Percentiles rank a stretch among this genome's conserved stretches.
phyloP scores from a whole-genome alignment of 2,113 vertebrate species.

The Aspiorhynchus laticeps region DNA sequence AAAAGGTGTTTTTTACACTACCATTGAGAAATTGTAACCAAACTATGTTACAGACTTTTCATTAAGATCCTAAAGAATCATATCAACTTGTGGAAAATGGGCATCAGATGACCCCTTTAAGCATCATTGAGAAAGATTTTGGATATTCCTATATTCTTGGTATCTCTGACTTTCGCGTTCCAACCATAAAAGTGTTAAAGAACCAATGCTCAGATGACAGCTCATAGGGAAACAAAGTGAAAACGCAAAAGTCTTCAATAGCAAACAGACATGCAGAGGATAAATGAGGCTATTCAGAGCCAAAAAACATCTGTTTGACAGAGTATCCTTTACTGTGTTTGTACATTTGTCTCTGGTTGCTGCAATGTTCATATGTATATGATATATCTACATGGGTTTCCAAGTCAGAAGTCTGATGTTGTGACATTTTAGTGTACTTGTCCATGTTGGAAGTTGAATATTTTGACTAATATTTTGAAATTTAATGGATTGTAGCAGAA shows the following conservation, averaged over 20 bases:
- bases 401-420: not conserved
- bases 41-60: too few species aligned
- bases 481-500: not conserved
- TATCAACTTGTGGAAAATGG: too few species aligned
- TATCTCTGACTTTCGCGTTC: not conserved
- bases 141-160: not conserved
- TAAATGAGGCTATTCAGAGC: not conserved
- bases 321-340: not conserved
- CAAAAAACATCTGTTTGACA: not conserved
- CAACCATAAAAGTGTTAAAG: not conserved
- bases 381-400: not conserved
- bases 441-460: not conserved
- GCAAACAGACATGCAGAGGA: not conserved
- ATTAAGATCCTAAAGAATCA: too few species aligned
- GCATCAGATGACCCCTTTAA: too few species aligned
- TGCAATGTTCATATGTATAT: not conserved
- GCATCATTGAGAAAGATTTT: not conserved
- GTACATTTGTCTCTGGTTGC: not conserved
- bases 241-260: not conserved
- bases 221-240: too few species aligned
- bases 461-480: not conserved
- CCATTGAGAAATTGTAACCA: too few species aligned
- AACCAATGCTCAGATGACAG: too few species aligned
- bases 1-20: too few species aligned
- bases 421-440: not conserved